Evolutionary conservation across 2,888 invertebrate genomes (phyloP).

Genomic region (Stenodera caucasica): DNA sequence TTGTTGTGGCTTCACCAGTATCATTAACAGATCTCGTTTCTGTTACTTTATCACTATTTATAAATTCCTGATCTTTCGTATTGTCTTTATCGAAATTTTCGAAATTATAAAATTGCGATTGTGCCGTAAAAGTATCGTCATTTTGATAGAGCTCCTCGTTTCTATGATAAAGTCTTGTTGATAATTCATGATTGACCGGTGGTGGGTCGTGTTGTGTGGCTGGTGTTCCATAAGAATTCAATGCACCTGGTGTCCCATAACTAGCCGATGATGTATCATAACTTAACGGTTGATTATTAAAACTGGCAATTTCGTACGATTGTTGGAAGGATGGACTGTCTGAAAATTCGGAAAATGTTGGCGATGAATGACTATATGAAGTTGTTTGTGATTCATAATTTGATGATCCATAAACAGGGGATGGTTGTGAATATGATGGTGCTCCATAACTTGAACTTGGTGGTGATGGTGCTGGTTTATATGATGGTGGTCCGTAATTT

Average conservation of each 20-base stretch:
- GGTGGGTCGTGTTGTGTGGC: constrained; percentile 25
- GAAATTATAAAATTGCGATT: background rate
- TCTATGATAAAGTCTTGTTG: constrained; percentile 7
- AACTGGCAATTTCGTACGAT: constrained; percentile 36
- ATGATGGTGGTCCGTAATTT: constrained; percentile 18
- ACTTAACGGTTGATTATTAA: constrained; percentile 35
- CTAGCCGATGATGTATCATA: constrained; percentile 40
- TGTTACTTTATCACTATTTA: background rate
- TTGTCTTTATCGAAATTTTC: background rate
- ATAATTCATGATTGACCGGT: constrained; percentile 5
- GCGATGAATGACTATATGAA: constrained; percentile 24
- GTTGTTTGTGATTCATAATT: constrained; percentile 27
- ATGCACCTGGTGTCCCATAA: constrained; percentile 46
- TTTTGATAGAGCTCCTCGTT: constrained; percentile 9
- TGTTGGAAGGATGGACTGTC: constrained; percentile 13
- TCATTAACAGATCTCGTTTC: background rate
- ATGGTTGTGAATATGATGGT: constrained; percentile 20
- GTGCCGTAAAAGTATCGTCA: constrained; percentile 10
- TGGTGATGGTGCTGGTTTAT: constrained; percentile 7
- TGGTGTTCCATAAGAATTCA: constrained; percentile 47
- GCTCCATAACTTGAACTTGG: constrained; percentile 20
- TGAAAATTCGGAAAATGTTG: constrained; percentile 22
- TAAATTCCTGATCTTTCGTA: background rate
- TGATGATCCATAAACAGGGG: constrained; percentile 19
- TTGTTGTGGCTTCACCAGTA: constrained; percentile 17